Evolutionary conservation across 1,140 invertebrate species (phyloP), one percentile per base, ranked within the genome.

Genomic region (Acyrthosiphon pisum): DNA sequence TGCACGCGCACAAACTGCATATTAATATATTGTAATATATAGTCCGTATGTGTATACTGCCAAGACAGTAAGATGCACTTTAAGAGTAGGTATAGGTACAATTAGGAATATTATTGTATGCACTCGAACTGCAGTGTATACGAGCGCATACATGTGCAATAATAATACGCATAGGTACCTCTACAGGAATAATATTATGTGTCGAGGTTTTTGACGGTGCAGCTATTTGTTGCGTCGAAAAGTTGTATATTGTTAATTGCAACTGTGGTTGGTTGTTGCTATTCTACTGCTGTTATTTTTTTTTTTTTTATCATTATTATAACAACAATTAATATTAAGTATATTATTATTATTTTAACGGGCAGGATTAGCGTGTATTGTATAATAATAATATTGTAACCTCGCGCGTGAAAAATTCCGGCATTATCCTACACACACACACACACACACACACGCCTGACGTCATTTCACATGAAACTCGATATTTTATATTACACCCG

Each of bases 401-500:
- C 35, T 90, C n/a, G 35, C 35, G 88, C 23, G 35, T 8, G 89
- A 60, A 60, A 90, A 90, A 90, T 90, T 90, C 89, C 89, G 37
- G 50, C 89, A 90, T 90, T 83, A 92, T 92, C 76, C 68, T 81
- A 50, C 2, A 84, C 1, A 84, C 22, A 41, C 7, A 84, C 35
- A 44, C 35, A 9, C 41, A 3, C 41, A 3, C 41, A 3, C 2
- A 4, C 41, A 4, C 26, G 89, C 20, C 11, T 90, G 53, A 90
- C 89, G 89, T 90, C 37, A 90, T 90, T 91, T 91, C 37, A 18
- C 90, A 44, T 81, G 90, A 46, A 91, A 91, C 60, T 20, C 26
- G 90, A 91, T 91, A 91, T 90, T 90, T 60, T 91, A n/a, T 81
- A 92, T 81, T 84, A 26, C 60, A 56, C 18, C 23, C 41, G 90